Evolutionary conservation across 2,113 vertebrate genomes (phyloP).

Genomic region (Cyphomyrus discorhynchus): DNA sequence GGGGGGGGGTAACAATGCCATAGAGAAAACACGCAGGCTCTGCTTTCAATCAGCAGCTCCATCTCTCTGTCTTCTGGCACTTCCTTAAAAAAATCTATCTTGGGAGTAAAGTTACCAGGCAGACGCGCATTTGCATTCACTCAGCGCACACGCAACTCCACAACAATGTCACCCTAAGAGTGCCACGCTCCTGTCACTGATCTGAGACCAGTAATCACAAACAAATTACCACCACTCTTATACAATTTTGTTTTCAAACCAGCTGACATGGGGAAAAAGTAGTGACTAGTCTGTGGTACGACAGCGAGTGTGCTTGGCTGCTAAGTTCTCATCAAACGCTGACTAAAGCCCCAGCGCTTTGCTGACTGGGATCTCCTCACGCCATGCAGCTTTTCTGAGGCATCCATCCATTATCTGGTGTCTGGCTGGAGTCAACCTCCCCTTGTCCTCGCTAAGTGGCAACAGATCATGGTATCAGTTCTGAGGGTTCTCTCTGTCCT

Average conservation of each 20-base stretch:
- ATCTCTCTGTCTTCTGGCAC: neutral
- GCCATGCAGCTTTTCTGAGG: neutral
- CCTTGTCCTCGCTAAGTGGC: neutral
- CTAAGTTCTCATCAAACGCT: neutral
- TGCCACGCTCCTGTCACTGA: neutral
- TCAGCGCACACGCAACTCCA: neutral
- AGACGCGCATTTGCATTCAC: neutral
- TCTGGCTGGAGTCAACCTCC: neutral
- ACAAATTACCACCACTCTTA: neutral
- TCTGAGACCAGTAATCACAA: neutral
- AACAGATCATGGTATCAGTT: neutral
- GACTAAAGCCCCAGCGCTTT: neutral
- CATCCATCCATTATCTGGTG: neutral
- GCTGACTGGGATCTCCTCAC: neutral
- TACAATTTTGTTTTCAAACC: neutral
- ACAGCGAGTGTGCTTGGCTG: neutral
- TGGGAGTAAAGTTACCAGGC: neutral
- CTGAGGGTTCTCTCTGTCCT: neutral
- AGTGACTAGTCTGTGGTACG: neutral
- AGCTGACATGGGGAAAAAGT: neutral
- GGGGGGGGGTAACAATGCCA: neutral
- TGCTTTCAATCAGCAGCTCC: neutral
- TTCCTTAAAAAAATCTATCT: constrained; percentile 3
- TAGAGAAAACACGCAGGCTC: neutral
- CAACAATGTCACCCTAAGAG: neutral